phyloP scores from a whole-genome alignment of 2,797 vertebrate genomes.

The Selene dorsalis region DNA sequence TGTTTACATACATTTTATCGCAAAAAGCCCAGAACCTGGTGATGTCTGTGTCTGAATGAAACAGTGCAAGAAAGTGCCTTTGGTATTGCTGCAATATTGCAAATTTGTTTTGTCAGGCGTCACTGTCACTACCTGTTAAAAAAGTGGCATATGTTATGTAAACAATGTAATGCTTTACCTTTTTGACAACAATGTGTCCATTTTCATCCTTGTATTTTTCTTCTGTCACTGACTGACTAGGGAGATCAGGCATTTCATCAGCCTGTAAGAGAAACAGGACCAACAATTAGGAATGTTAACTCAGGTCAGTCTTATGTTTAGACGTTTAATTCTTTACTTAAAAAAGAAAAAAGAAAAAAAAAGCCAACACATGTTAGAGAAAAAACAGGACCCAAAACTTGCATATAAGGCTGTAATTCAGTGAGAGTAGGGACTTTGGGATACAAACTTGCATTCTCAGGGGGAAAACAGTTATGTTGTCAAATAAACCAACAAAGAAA shows the following conservation, averaged over 20 bases:
- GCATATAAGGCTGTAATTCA: conserved; percentile 18
- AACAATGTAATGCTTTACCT: conserved; percentile 80
- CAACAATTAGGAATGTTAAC: conserved; percentile 28
- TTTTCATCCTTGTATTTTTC: conserved; percentile 91
- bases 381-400: conserved; percentile 9
- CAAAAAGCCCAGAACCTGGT: background rate
- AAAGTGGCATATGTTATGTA: background rate
- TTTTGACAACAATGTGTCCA: conserved; percentile 90
- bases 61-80: background rate
- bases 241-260: conserved; percentile 89
- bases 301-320: conserved; percentile 1
- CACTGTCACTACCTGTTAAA: background rate
- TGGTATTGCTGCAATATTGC: background rate
- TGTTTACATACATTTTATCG: background rate
- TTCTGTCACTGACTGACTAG: conserved; percentile 88
- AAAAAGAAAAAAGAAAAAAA: conserved; percentile 9
- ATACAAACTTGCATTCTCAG: conserved; percentile 55
- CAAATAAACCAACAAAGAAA: conserved; percentile 53
- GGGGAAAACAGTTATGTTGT: conserved; percentile 26
- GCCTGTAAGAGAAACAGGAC: conserved; percentile 79
- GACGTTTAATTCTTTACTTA: conserved; percentile 5
- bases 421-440: conserved; percentile 29
- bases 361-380: conserved; percentile 25
- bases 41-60: background rate
- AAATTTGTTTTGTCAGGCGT: background rate